Conservation (phyloP, 2,797 vertebrate genomes). For the Phataginus tricuspis region DNA sequence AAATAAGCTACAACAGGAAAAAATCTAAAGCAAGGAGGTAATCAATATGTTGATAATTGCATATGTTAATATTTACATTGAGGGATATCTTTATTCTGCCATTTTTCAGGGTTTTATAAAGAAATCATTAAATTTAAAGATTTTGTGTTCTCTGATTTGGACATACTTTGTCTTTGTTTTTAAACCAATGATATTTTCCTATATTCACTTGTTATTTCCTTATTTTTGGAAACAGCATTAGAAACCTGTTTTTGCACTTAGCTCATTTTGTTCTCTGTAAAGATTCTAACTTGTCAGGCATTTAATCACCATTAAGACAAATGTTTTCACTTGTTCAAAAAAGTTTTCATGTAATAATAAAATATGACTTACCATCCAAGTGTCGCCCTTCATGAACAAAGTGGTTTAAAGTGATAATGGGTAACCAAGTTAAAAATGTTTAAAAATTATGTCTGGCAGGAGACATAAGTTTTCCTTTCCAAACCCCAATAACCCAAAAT, state of each 20-base stretch:
- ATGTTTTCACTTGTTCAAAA: conserved; percentile 70
- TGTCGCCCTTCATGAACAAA: conserved; percentile 51
- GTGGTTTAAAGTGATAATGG: conserved; percentile 66
- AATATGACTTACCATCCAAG: conserved; percentile 65
- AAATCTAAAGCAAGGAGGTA: neutral
- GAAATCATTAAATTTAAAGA: conserved; percentile 13
- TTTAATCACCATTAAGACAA: conserved; percentile 72
- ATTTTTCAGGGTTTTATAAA: conserved; percentile 12
- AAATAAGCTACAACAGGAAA: neutral
- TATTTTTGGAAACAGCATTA: conserved; percentile 60
- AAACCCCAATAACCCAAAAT: conserved; percentile 62
- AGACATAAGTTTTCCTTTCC: conserved; percentile 51
- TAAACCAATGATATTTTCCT: neutral
- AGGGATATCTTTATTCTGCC: neutral
- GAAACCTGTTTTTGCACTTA: conserved; percentile 68
- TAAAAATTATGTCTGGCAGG: conserved; percentile 49
- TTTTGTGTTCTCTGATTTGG: conserved; percentile 1
- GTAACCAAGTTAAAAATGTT: conserved; percentile 64
- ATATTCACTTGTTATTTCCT: conserved; percentile 50
- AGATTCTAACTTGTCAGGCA: conserved; percentile 62
- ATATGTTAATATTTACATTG: neutral
- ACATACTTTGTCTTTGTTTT: neutral
- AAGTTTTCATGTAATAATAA: conserved; percentile 63
- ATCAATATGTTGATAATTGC: conserved; percentile 21
- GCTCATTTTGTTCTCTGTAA: conserved; percentile 71